phyloP scores from a whole-genome alignment of 2,888 invertebrate genomes.

The Colletes collaris region DNA sequence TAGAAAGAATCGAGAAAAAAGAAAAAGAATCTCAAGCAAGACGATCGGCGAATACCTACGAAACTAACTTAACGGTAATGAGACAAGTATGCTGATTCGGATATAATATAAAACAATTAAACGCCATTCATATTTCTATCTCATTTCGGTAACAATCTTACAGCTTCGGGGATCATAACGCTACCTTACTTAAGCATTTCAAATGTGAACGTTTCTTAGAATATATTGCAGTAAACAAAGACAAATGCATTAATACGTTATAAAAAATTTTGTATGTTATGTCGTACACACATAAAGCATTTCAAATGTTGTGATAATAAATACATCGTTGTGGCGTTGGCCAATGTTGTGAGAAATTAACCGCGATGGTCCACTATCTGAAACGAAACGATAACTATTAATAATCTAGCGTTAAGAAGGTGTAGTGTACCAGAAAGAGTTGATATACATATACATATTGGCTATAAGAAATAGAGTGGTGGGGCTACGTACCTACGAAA shows the following conservation, averaged over 20 bases:
- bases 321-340: constrained; percentile 59
- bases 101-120: constrained; percentile 71
- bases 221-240: constrained; percentile 70
- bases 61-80: constrained; percentile 52
- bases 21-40: constrained; percentile 34
- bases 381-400: constrained; percentile 46
- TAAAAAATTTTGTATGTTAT: constrained; percentile 56
- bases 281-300: constrained; percentile 74
- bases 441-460: too few relatives aligned
- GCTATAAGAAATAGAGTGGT: neutral
- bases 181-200: constrained; percentile 65
- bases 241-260: constrained; percentile 68
- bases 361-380: constrained; percentile 72
- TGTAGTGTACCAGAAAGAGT: too few relatives aligned
- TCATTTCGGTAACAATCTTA: constrained; percentile 74
- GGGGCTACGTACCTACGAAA: constrained; percentile 54
- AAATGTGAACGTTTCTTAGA: constrained; percentile 63
- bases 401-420: too few relatives aligned
- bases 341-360: constrained; percentile 59
- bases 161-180: constrained; percentile 68
- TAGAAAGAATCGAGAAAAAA: constrained; percentile 66
- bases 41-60: constrained; percentile 24
- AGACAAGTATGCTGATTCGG: constrained; percentile 43
- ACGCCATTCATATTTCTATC: constrained; percentile 64
- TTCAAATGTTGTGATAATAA: constrained; percentile 69